Evolutionary conservation across 2,888 invertebrate genomes (phyloP).

Genomic region (Pollenia angustigena): DNA sequence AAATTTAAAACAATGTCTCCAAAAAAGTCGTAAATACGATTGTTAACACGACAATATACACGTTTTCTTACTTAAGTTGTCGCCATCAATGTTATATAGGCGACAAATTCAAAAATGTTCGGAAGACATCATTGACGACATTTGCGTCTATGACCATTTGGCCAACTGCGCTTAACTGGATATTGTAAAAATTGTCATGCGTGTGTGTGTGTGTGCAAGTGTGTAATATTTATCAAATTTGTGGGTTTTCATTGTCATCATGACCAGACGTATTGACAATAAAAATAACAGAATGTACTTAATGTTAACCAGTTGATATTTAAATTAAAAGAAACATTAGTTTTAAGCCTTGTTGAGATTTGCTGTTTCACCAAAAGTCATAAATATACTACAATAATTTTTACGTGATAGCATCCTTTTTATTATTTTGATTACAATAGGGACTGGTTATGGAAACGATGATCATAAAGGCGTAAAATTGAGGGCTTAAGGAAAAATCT

Average conservation of each 20-base stretch:
- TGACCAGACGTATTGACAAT: conserved; percentile 31
- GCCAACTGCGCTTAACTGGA: no score
- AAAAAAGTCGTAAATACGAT: no score
- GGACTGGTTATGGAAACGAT: neutral
- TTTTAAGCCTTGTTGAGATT: conserved; percentile 15
- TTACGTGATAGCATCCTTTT: neutral
- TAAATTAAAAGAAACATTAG: conserved; percentile 42
- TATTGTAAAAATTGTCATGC: conserved; percentile 1
- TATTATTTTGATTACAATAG: neutral
- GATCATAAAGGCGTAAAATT: no score
- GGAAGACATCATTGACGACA: no score
- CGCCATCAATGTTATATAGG: no score
- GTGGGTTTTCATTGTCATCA: conserved; percentile 60
- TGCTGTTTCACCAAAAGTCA: conserved; percentile 8
- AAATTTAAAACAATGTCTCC: no score
- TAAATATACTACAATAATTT: neutral
- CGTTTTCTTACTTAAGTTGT: no score
- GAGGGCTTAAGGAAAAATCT: no score
- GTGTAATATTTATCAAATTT: conserved; percentile 29
- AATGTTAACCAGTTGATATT: conserved; percentile 22
- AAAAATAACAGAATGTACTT: conserved; percentile 14
- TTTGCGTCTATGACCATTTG: no score
- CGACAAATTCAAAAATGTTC: no score
- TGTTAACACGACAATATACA: no score
- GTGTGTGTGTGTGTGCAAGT: neutral